A percentile compares a stretch with the other conserved stretches of the same genome.
These are phyloP conservation scores for Venustaconcha ellipsiformis DNA, from an alignment of 1,140 invertebrate genomes.

Conservation along the genomic window DNA sequence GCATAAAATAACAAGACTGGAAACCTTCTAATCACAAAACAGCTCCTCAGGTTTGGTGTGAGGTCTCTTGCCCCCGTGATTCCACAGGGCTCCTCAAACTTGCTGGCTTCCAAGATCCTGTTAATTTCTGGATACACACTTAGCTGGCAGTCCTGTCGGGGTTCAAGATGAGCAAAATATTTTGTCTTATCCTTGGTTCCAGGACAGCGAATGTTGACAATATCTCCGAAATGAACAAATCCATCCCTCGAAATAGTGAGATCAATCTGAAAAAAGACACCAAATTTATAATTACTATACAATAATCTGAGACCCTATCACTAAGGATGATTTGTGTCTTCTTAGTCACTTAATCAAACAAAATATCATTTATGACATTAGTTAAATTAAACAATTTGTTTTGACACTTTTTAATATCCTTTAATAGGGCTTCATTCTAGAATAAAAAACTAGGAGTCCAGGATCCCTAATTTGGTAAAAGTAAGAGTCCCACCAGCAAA, in stretches of 20 bases:
- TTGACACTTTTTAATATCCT: no score
- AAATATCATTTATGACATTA: no score
- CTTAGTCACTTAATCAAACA: no score
- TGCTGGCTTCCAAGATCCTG: slow-evolving; percentile 39
- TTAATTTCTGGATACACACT: slow-evolving; percentile 36
- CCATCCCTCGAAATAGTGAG: slow-evolving; percentile 85
- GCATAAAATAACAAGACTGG: not conserved
- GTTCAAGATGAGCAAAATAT: slow-evolving; percentile 49
- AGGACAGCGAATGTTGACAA: slow-evolving; percentile 70
- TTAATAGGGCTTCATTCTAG: no score
- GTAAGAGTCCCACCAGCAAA: no score
- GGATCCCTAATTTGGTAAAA: no score
- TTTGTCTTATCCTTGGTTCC: slow-evolving; percentile 48
- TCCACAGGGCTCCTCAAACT: slow-evolving; percentile 43
- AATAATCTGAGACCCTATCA: not conserved
- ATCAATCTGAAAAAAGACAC: slow-evolving; percentile 36
- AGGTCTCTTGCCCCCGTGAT: slow-evolving; percentile 45
- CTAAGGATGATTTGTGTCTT: not conserved
- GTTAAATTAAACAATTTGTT: no score
- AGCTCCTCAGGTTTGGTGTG: slow-evolving; percentile 50
- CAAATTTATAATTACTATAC: slow-evolving; percentile 8
- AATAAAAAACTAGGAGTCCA: no score
- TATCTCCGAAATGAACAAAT: slow-evolving; percentile 91
- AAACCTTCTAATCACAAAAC: slow-evolving; percentile 62
- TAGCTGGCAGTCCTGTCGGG: slow-evolving; percentile 53